Percentiles rank a stretch among this genome's conserved stretches.
Evolutionary conservation across 2,888 invertebrate species (phyloP).

Genomic region (Leptura quadrifasciata): DNA sequence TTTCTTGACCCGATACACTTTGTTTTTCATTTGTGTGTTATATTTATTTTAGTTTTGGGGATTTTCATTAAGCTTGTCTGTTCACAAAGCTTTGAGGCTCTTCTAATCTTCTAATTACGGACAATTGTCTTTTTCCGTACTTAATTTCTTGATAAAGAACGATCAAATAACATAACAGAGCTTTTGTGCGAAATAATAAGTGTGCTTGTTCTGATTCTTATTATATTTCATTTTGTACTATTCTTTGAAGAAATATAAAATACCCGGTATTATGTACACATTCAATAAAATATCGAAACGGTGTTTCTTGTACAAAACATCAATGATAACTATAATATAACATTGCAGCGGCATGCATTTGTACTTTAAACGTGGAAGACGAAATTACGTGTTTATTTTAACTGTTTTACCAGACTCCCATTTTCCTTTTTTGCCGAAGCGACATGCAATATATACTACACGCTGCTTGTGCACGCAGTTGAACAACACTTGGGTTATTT

Average conservation of each 20-base stretch:
- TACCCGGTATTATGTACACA: not conserved
- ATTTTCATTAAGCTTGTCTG: not conserved
- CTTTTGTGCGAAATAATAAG: no score
- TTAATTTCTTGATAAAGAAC: no score
- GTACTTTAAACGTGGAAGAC: constrained; percentile 14
- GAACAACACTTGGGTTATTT: constrained; percentile 7
- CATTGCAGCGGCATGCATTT: constrained; percentile 15
- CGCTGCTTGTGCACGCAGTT: constrained; percentile 15
- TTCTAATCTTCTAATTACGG: no score
- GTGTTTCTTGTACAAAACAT: not conserved
- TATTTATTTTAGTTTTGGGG: not conserved
- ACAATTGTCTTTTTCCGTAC: no score
- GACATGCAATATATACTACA: constrained; percentile 13
- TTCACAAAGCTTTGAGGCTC: not conserved
- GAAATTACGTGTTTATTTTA: constrained; percentile 35
- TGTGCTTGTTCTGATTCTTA: not conserved
- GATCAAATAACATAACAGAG: no score
- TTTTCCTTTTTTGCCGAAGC: constrained; percentile 21
- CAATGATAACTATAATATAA: constrained; percentile 19
- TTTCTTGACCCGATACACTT: no score
- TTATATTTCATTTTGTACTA: not conserved
- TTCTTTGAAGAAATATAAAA: not conserved
- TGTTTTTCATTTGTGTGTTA: not conserved
- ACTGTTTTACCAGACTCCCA: constrained; percentile 18
- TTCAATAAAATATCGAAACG: not conserved